phyloP scores from a whole-genome alignment of 2,888 invertebrate genomes.

The Catocala sponsa region DNA sequence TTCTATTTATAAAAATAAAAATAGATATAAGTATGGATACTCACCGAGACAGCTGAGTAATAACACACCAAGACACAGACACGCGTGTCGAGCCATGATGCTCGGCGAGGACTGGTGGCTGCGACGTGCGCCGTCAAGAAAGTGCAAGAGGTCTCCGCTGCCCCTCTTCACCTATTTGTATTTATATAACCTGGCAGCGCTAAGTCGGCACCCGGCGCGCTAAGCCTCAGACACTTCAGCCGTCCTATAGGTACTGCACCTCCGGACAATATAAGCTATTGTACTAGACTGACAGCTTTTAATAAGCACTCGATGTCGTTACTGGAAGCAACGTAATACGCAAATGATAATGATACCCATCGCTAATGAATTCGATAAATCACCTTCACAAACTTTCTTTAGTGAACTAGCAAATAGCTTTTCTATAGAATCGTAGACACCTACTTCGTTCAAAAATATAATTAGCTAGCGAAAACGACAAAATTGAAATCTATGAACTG shows the following conservation, averaged over 20 bases:
- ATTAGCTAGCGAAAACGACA: no score
- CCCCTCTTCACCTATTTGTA: slow-evolving; percentile 88
- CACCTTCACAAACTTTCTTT: slow-evolving; percentile 50
- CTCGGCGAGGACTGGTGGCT: slow-evolving; percentile 83
- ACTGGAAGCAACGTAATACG: slow-evolving; percentile 56
- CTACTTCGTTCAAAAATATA: no score
- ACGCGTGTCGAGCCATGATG: slow-evolving; percentile 88
- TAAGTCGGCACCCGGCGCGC: slow-evolving; percentile 65
- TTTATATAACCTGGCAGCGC: slow-evolving; percentile 84
- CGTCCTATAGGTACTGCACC: slow-evolving; percentile 73
- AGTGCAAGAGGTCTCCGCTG: slow-evolving; percentile 84
- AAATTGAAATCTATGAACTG: no score
- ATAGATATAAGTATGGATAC: slow-evolving; percentile 62
- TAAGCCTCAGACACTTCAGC: slow-evolving; percentile 65
- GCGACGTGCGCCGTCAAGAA: slow-evolving; percentile 80
- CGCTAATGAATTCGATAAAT: slow-evolving; percentile 55
- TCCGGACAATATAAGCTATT: slow-evolving; percentile 66
- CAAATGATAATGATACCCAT: slow-evolving; percentile 62
- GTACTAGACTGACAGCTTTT: slow-evolving; percentile 71
- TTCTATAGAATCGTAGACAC: no score
- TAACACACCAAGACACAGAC: slow-evolving; percentile 82
- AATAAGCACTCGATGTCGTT: slow-evolving; percentile 71
- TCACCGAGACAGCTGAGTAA: slow-evolving; percentile 83
- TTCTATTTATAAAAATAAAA: neutral
- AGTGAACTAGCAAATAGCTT: slow-evolving; percentile 1